These are phyloP conservation scores for Neodon shergylaensis DNA, from an alignment of 2,113 vertebrate species.

Conservation along the genomic window DNA sequence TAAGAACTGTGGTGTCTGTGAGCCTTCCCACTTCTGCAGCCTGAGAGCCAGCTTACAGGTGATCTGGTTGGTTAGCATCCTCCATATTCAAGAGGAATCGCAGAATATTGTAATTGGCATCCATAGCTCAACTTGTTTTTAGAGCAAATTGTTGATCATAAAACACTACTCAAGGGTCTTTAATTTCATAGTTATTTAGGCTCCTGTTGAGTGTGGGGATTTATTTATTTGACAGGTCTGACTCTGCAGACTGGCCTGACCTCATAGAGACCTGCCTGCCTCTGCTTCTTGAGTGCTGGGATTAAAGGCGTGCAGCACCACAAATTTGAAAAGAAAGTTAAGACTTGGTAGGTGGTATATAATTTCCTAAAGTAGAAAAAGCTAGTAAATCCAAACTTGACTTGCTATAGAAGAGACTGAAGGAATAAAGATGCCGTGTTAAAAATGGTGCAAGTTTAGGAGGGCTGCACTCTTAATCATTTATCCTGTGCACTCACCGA, in stretches of 20 bases:
- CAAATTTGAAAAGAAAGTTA: conserved; percentile 37
- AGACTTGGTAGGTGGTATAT: not conserved
- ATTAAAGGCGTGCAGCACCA: not conserved
- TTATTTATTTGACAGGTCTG: not conserved
- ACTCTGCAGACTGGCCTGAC: not conserved
- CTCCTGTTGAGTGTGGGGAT: not conserved
- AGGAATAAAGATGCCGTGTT: conserved; percentile 35
- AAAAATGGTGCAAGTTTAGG: not conserved
- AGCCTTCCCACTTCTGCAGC: not conserved
- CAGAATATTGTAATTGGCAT: not conserved
- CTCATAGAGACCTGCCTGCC: not conserved
- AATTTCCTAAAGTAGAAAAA: conserved; percentile 29
- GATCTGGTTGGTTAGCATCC: not conserved
- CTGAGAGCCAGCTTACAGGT: not conserved
- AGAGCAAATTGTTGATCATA: not conserved
- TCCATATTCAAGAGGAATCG: not conserved
- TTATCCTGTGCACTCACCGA: not conserved
- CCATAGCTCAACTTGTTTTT: conserved; percentile 15
- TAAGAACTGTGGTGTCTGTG: not conserved
- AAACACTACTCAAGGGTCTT: not conserved
- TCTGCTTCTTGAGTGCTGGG: not conserved
- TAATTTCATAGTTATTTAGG: not conserved
- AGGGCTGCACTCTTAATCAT: not conserved
- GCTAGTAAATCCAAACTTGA: conserved; percentile 26
- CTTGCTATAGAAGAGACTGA: not conserved